These are phyloP conservation scores for Silurus aristotelis DNA, from an alignment of 2,797 vertebrate species.

Conservation along the genomic window DNA sequence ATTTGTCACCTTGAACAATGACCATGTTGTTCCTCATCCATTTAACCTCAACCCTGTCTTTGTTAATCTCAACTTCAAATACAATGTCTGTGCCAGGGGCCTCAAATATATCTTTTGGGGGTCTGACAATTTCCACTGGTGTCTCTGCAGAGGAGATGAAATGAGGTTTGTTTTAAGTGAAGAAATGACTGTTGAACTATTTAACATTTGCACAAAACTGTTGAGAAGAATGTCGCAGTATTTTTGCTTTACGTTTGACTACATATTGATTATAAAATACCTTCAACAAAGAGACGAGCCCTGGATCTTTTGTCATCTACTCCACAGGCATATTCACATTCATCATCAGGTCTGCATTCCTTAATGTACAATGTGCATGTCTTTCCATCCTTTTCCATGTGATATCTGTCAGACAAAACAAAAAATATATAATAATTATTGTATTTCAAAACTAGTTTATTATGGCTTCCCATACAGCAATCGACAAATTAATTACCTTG, in stretches of 20 bases:
- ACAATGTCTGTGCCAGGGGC: conserved; percentile 89
- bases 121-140: conserved; percentile 93
- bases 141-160: conserved; percentile 78
- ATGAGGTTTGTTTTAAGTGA: neutral
- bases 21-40: conserved; percentile 99
- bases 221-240: neutral
- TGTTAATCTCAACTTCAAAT: conserved; percentile 94
- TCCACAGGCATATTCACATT: conserved; percentile 97
- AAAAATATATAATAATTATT: neutral
- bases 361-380: conserved; percentile 86
- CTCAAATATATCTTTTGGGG: conserved; percentile 88
- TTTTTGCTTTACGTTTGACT: neutral
- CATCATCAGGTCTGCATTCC: conserved; percentile 92
- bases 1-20: conserved; percentile 95
- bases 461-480: neutral
- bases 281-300: conserved; percentile 97
- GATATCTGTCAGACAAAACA: conserved; percentile 74
- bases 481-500: conserved; percentile 77
- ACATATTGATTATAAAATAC: conserved; percentile 59
- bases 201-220: neutral
- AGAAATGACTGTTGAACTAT: neutral
- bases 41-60: conserved; percentile 94
- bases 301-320: conserved; percentile 90
- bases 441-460: neutral
- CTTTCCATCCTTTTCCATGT: conserved; percentile 92